These are phyloP conservation scores for Eupristina koningsbergeri DNA, from an alignment of 1,140 invertebrate genomes.

Conservation along the genomic window DNA sequence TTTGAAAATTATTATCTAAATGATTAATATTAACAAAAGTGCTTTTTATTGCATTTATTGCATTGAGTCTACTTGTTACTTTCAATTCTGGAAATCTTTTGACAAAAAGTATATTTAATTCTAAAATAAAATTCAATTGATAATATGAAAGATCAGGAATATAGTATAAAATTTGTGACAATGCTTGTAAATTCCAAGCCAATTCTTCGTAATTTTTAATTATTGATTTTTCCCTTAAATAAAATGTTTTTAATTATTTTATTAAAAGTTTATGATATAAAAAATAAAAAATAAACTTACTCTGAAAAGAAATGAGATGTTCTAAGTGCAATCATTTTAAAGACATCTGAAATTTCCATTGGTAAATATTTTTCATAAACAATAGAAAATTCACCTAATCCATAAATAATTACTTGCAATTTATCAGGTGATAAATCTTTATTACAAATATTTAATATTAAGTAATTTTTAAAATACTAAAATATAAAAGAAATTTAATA, in stretches of 20 bases:
- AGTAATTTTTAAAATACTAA: slow-evolving; percentile 58
- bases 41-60: slow-evolving; percentile 60
- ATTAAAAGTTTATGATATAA: slow-evolving; percentile 36
- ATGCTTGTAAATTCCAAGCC: slow-evolving; percentile 62
- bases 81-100: slow-evolving; percentile 72
- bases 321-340: slow-evolving; percentile 57
- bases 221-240: slow-evolving; percentile 56
- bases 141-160: slow-evolving; percentile 62
- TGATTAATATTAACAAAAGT: slow-evolving; percentile 66
- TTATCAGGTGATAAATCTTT: slow-evolving; percentile 37
- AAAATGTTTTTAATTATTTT: slow-evolving; percentile 26
- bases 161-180: slow-evolving; percentile 66
- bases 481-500: background rate
- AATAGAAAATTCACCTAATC: slow-evolving; percentile 63
- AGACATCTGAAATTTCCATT: slow-evolving; percentile 58
- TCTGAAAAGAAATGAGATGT: slow-evolving; percentile 53
- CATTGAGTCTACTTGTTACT: slow-evolving; percentile 5
- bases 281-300: slow-evolving; percentile 25
- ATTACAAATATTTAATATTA: slow-evolving; percentile 49
- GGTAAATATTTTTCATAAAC: slow-evolving; percentile 57
- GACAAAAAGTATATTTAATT: slow-evolving; percentile 65
- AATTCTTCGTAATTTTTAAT: slow-evolving; percentile 57
- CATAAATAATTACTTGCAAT: slow-evolving; percentile 59
- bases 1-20: slow-evolving; percentile 58
- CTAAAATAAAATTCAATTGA: slow-evolving; percentile 67